Conservation (phyloP, 2,888 invertebrate species). For the Folsomia manolachei region DNA sequence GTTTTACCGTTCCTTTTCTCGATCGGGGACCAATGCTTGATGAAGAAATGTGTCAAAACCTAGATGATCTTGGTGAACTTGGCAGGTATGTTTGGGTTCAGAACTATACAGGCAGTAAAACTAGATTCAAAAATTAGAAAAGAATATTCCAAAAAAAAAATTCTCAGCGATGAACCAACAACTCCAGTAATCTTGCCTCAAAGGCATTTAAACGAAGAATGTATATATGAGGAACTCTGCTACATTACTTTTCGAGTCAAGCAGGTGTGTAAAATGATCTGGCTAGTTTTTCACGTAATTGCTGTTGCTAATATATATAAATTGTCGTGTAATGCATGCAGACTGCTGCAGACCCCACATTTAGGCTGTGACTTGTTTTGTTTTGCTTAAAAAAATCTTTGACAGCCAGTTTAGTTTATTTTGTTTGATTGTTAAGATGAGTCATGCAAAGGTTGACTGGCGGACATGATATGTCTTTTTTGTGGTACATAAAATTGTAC, state of each 20-base stretch:
- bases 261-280: slow-evolving; percentile 36
- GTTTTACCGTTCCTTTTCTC: slow-evolving; percentile 50
- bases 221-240: slow-evolving; percentile 84
- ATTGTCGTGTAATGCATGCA: too few relatives aligned
- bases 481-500: too few relatives aligned
- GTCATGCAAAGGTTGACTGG: too few relatives aligned
- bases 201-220: slow-evolving; percentile 61
- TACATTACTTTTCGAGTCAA: slow-evolving; percentile 68
- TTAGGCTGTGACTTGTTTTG: too few relatives aligned
- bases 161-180: slow-evolving; percentile 35
- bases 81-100: slow-evolving; percentile 10
- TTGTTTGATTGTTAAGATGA: too few relatives aligned
- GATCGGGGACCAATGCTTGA: slow-evolving; percentile 46
- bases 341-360: too few relatives aligned
- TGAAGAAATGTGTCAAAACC: slow-evolving; percentile 56
- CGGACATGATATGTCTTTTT: too few relatives aligned
- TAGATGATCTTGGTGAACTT: slow-evolving; percentile 54
- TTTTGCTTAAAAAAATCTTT: too few relatives aligned
- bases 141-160: too few relatives aligned
- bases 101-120: neutral
- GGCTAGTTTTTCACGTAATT: too few relatives aligned
- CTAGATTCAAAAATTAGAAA: neutral
- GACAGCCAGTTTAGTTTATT: too few relatives aligned
- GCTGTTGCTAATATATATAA: too few relatives aligned
- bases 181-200: slow-evolving; percentile 37